A percentile compares a stretch with the other conserved stretches of the same genome.
phyloP scores from a whole-genome alignment of 1,140 invertebrate species.

The Bilobella aurantiaca region DNA sequence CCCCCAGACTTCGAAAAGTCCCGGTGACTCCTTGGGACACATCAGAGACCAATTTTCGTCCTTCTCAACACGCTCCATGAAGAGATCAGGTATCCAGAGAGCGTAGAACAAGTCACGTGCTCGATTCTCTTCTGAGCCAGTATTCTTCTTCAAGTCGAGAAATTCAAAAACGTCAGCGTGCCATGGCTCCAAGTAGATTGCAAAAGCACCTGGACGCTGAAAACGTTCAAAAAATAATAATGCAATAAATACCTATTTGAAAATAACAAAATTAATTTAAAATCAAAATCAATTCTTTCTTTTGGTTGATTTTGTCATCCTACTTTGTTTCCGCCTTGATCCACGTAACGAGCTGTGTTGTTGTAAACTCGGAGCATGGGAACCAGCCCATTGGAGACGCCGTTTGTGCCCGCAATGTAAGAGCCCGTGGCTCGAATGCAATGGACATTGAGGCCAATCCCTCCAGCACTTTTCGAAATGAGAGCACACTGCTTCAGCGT shows the following conservation, averaged over 20 bases:
- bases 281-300: no score
- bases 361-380: constrained; percentile 96
- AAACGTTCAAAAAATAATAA: background rate
- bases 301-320: no score
- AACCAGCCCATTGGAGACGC: constrained; percentile 89
- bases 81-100: constrained; percentile 96
- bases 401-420: constrained; percentile 89
- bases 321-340: constrained; percentile 96
- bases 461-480: constrained; percentile 94
- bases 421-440: constrained; percentile 86
- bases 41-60: constrained; percentile 87
- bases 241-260: background rate
- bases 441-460: constrained; percentile 93
- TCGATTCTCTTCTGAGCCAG: constrained; percentile 81
- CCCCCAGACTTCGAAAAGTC: constrained; percentile 83
- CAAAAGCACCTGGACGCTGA: constrained; percentile 91
- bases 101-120: constrained; percentile 97
- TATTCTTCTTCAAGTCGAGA: constrained; percentile 87
- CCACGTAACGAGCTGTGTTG: constrained; percentile 91
- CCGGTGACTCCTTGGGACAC: constrained; percentile 90
- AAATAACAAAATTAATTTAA: no score
- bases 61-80: constrained; percentile 89
- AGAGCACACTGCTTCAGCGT: constrained; percentile 88
- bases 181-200: constrained; percentile 98
- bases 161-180: constrained; percentile 96